Base-by-base conservation (phyloP, 1,140 invertebrate genomes). In the Bathynomus jamesi region DNA sequence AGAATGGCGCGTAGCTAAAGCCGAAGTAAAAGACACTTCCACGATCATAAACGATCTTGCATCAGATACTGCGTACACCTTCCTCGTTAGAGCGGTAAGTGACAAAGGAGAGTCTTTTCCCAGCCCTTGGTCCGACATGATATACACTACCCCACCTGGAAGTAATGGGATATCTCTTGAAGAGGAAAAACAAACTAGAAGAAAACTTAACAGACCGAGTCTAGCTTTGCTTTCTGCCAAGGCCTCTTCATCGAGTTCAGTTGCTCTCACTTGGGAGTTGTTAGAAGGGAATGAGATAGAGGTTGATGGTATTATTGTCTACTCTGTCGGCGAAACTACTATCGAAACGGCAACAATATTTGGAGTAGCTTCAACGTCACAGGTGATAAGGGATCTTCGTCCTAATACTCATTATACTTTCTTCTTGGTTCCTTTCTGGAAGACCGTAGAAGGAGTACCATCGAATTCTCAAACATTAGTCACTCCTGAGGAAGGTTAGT, bases 341-440 rank as follows among this genome's bases (percentile, higher is more conserved):
- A 24, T 30, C 7, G 62, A 65, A 24, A 31, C 28, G 0, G 74
- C 74, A 28, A 76, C 74, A n/a, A 71, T 76, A 4, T 61, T 76
- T 24, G 75, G 75, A 25, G 71, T 69, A 28, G 71, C 75, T 7
- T 73, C 71, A 5, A 70, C 71, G 24, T 76, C 75, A 10, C 75
- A 76, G 31, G 65, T 73, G 3, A 17, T 73, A 1, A 61, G 32
- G 25, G 67, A 63, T 61, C 65, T 76, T 30, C 25, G 31, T 10
- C 75, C 75, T 25, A 69, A 73, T 80, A 86, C 87, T 61, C 85
- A 85, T 77, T 92, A 91, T 81, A 87, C 90, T 80, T 90, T 92
- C 84, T 91, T 92, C 81, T 83, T 91, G 70, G 85, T 91, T 74
- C 90, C 90, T 71, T 92, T 90, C 83, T 90, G 89, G 82, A 89